Base-by-base conservation (phyloP, 2,113 vertebrate species). In the Aythya baeri region DNA sequence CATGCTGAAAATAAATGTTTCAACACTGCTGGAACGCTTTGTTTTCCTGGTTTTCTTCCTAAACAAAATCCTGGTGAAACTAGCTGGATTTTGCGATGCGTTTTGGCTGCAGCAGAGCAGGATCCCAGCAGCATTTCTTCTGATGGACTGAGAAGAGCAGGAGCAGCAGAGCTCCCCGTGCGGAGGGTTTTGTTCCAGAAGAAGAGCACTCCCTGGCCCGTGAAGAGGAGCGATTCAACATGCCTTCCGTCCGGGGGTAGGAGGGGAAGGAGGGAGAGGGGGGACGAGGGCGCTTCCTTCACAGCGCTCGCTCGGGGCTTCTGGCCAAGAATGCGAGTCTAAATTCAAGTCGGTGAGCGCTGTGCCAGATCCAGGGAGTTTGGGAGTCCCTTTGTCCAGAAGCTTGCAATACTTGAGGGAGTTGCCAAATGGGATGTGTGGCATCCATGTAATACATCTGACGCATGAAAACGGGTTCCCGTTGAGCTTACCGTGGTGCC, bases 371-470 rank as follows among this genome's bases (percentile, higher is more conserved):
- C 46, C 88, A 77, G 57, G 73, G 91, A 93, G 80, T 96, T 89
- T 89, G 81, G 78, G 78, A 96, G 96, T 87, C 96, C 94, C 74
- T 96, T 92, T 95, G 91, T 96, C 86, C 95, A 97, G 86, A 50
- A 84, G 74, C 49, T 93, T 83, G 79, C 93, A 65, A 74, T 85
- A 91, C 49, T 38, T 46, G 77, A 65, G 81, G 78, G 63, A 93
- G 81, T 70, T 93, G 94, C 93, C 94, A 95, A 93, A 94, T 80
- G 94, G 86, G 93, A 91, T 94, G 81, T 83, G 96, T 92, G 92
- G 95, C 74, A 97, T 93, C 91, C 77, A 23, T 68, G 81, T 93
- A 76, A 75, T 91, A 57, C 52, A 91, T 88, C 92, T 95, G 92
- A 92, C 92, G 90, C 74, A 11, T 81, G 86, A 91, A 88, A 91